phyloP scores from a whole-genome alignment of 92 coral and sea anemone species.

The Parazoanthus atlanticus region DNA sequence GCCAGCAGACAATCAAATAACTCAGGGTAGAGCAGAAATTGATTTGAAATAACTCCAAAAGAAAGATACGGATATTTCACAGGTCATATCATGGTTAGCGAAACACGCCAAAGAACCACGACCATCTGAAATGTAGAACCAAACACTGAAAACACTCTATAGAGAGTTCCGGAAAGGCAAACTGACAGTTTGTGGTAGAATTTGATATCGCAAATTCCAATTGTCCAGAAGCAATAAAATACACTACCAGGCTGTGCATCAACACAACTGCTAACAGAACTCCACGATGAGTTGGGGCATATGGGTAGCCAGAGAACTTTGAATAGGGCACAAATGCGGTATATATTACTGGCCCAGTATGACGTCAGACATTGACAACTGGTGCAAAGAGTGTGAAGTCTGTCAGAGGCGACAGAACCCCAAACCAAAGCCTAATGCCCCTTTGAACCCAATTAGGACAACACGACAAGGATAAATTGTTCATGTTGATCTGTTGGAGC shows the following conservation, averaged over 20 bases:
- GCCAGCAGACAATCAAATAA: not conserved
- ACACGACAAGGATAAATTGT: slow-evolving; percentile 39
- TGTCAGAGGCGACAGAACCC: slow-evolving; percentile 43
- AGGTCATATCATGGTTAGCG: slow-evolving; percentile 50
- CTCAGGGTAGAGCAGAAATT: not conserved
- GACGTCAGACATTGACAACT: slow-evolving; percentile 30
- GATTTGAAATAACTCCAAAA: slow-evolving; percentile 42
- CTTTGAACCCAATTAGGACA: slow-evolving; percentile 23
- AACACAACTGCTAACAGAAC: not conserved
- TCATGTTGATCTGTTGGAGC: slow-evolving; percentile 36
- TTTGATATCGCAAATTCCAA: slow-evolving; percentile 33
- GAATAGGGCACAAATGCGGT: slow-evolving; percentile 19
- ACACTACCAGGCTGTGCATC: slow-evolving; percentile 36
- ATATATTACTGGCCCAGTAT: slow-evolving; percentile 24
- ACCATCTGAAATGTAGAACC: slow-evolving; percentile 26
- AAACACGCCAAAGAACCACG: slow-evolving; percentile 13
- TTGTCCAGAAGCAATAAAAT: slow-evolving; percentile 26
- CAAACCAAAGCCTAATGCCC: slow-evolving; percentile 31
- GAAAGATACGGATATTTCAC: slow-evolving; percentile 45
- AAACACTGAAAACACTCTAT: slow-evolving; percentile 35
- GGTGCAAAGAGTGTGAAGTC: slow-evolving; percentile 37
- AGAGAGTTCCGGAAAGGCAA: slow-evolving; percentile 22
- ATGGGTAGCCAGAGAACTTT: slow-evolving; percentile 53
- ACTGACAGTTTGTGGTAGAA: slow-evolving; percentile 24
- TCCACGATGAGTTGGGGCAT: slow-evolving; percentile 37